Evolutionary conservation across 2,888 invertebrate species (phyloP), one percentile per base, ranked within the genome.

Genomic region (Caenorhabditis plicata): DNA sequence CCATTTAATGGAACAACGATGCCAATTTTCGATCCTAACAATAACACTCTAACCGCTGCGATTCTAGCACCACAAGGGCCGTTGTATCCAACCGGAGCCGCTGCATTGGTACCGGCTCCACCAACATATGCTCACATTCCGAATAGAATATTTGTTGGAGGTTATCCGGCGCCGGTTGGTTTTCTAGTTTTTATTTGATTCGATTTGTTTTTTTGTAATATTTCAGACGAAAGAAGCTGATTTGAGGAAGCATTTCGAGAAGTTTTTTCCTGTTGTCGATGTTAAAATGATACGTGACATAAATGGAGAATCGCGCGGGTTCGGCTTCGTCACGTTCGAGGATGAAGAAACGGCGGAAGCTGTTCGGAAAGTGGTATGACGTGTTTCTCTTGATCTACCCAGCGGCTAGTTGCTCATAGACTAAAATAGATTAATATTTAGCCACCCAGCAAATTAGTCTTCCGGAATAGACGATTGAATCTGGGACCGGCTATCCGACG

Each of bases 281-380:
- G 91, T 92, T 45, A 92, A 95, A 85, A 93, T 95, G 71, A 94
- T 95, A 68, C 89, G 90, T 75, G 93, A 94, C 82, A 85, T 92
- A 75, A 92, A 92, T 65, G 94, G 94, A 3, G 91, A 92, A 19
- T 92, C 93, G 64, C 93, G 93, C 84, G 91, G 92, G 81, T 84
- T 92, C 81, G 89, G 89, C 41, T 89, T 89, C 82, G 88, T 89
- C 32, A 90, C 89, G 41, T 91, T 90, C 82, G 90, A 90, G 83
- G 89, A 88, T 45, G 90, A 90, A 82, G 90, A 90, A 78, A 90
- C 91, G 83, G 91, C 90, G 2, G 64, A 69, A n/a, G 52, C 40
- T 7, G 55, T 71, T 8, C 42, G 54, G 11, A 13, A 43, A 22
- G n/a, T 62, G 19, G 42, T 39, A 39, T 4, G 32, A 15, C 3